Conservation (phyloP, 2,888 invertebrate species). For the Diarsia rubi region DNA sequence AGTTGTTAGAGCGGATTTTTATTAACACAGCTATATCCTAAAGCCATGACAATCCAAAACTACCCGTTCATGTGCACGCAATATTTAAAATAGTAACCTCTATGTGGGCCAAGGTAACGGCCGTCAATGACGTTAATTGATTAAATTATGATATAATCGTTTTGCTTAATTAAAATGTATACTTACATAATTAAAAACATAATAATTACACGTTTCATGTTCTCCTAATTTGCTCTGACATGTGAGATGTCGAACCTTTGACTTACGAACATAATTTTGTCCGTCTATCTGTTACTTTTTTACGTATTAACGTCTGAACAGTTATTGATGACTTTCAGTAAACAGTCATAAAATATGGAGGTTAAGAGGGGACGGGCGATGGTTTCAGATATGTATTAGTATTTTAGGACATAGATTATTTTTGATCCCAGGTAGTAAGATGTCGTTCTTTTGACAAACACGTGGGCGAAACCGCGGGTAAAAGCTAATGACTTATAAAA, state of each 20-base stretch:
- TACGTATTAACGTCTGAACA: background rate
- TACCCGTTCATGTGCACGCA: constrained; percentile 15
- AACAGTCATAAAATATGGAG: too few species aligned
- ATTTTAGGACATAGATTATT: background rate
- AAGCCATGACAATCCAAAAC: constrained; percentile 12
- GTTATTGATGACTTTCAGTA: background rate
- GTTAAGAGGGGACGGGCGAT: too few species aligned
- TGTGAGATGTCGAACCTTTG: constrained; percentile 10
- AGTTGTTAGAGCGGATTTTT: constrained; percentile 1
- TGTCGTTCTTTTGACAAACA: background rate
- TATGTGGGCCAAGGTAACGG: constrained; percentile 56
- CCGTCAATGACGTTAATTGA: constrained; percentile 40
- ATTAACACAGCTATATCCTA: background rate
- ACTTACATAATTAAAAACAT: constrained; percentile 24
- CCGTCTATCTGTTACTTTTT: background rate
- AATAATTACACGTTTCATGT: constrained; percentile 21
- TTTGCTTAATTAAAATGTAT: constrained; percentile 49
- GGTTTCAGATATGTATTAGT: background rate
- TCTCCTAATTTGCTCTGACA: constrained; percentile 31
- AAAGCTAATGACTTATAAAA: background rate
- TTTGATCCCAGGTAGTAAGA: background rate
- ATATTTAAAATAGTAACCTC: constrained; percentile 24
- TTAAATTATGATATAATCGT: constrained; percentile 46
- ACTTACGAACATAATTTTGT: background rate
- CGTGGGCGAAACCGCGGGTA: background rate